Conservation (phyloP, 2,113 vertebrate genomes). For the Ailurus styani region DNA sequence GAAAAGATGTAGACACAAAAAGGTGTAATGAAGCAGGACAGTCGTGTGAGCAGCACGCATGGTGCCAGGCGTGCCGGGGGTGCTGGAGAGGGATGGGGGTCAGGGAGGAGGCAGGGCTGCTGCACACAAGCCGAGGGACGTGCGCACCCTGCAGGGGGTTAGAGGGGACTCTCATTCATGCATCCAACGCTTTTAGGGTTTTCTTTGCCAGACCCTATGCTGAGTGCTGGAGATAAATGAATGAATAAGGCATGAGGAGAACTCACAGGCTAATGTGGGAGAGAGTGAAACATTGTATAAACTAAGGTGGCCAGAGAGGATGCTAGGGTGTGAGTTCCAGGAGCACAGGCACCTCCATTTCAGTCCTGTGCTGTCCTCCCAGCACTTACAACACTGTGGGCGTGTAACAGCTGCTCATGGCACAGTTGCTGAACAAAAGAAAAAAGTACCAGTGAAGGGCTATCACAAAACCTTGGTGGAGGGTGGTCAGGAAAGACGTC, state of each 20-base stretch:
- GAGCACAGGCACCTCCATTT: neutral
- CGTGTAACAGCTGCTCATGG: neutral
- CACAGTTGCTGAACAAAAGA: neutral
- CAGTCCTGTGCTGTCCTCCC: neutral
- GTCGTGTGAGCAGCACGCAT: neutral
- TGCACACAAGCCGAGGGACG: too few relatives aligned
- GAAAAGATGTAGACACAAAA: neutral
- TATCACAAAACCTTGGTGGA: neutral
- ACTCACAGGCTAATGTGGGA: neutral
- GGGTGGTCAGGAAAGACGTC: neutral
- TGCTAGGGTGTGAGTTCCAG: accelerated
- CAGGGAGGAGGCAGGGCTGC: neutral
- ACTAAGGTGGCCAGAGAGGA: neutral
- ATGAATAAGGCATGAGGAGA: neutral
- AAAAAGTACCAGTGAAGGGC: neutral
- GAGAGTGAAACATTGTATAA: neutral
- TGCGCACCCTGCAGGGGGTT: too few relatives aligned
- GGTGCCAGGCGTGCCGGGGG: neutral
- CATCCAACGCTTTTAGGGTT: neutral
- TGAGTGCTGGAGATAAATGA: neutral
- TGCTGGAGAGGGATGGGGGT: accelerated
- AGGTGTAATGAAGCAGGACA: neutral
- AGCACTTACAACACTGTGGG: neutral
- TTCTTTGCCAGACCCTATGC: neutral
- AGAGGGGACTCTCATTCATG: neutral